phyloP scores from a whole-genome alignment of 2,797 vertebrate genomes.

The Malurus splendens region DNA sequence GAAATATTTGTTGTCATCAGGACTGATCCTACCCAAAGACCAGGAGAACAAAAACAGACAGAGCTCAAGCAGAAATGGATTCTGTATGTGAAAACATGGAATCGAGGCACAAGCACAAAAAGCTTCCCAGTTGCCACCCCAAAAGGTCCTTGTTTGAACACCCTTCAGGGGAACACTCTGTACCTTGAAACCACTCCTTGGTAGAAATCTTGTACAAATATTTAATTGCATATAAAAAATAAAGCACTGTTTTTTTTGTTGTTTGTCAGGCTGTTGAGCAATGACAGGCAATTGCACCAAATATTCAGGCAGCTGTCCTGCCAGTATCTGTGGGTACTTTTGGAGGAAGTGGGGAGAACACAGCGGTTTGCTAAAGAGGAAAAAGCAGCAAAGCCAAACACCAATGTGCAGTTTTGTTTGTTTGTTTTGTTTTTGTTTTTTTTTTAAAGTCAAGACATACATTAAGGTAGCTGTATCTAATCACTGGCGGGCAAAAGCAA shows the following conservation, averaged over 20 bases:
- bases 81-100: not conserved
- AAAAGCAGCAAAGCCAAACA: not conserved
- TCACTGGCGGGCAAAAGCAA: not conserved
- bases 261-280: not conserved
- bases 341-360: constrained; percentile 2
- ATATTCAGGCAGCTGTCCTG: not conserved
- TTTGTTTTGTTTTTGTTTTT: not conserved
- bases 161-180: not conserved
- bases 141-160: not conserved
- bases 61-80: not conserved
- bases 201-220: not conserved
- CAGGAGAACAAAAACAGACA: not conserved
- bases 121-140: not conserved
- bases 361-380: not conserved
- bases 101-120: accelerated
- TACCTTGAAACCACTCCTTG: constrained; percentile 5
- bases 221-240: not conserved
- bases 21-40: not conserved
- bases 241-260: not conserved
- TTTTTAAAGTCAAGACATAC: not conserved
- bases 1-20: not conserved
- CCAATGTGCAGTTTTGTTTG: accelerated
- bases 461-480: not conserved
- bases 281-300: not conserved
- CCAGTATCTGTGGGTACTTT: not conserved